Conservation (phyloP, 2,113 vertebrate species). For the Dryoscopus gambensis region DNA sequence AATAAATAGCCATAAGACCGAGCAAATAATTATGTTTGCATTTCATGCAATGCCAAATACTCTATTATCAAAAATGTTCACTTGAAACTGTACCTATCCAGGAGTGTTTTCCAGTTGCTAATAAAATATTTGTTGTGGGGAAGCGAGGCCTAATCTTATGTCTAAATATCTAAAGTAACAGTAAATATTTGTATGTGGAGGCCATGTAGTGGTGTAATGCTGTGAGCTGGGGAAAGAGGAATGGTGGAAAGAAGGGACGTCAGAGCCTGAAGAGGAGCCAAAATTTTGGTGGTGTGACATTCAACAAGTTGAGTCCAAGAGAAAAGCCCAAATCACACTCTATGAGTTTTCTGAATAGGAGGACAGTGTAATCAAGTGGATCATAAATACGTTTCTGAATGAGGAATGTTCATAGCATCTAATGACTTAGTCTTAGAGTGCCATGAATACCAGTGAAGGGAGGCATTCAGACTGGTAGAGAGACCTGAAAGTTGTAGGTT, state of each 20-base stretch:
- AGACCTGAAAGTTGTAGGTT: not conserved
- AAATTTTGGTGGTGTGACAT: not conserved
- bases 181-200: not conserved
- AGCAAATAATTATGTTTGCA: not conserved
- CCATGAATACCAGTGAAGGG: not conserved
- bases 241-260: not conserved
- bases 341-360: not conserved
- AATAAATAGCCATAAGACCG: not conserved
- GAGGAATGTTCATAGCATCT: not conserved
- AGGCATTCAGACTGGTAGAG: not conserved
- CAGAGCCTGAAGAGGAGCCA: not conserved
- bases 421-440: not conserved
- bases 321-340: not conserved
- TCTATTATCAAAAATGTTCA: not conserved
- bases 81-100: not conserved
- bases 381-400: not conserved
- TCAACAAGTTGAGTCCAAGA: not conserved
- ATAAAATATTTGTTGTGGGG: not conserved
- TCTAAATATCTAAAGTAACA: not conserved
- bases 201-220: not conserved
- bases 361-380: not conserved
- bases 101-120: not conserved
- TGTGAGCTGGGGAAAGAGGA: not conserved
- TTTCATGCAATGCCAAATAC: not conserved
- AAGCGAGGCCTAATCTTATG: not conserved